Conservation (phyloP, 2,888 invertebrate species). For the Phania funesta region DNA sequence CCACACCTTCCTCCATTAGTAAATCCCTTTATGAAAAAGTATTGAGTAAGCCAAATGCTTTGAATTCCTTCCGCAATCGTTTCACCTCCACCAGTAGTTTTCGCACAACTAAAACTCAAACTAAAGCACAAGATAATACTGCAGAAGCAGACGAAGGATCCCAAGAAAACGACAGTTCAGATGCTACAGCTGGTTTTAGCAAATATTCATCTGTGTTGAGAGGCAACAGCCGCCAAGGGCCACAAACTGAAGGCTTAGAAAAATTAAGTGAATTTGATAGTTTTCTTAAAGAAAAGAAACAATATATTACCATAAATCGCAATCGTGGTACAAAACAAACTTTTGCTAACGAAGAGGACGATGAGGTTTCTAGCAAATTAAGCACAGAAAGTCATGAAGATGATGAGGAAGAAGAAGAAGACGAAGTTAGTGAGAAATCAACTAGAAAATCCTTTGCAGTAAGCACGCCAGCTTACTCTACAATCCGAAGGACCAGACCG, state of each 20-base stretch:
- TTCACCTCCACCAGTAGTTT: constrained; percentile 70
- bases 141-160: constrained; percentile 46
- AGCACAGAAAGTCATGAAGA: constrained; percentile 67
- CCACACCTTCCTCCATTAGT: constrained; percentile 85
- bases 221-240: constrained; percentile 82
- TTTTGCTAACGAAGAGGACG: constrained; percentile 75
- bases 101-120: constrained; percentile 61
- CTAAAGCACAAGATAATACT: constrained; percentile 51
- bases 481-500: constrained; percentile 85
- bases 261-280: constrained; percentile 78
- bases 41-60: constrained; percentile 80
- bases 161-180: constrained; percentile 52
- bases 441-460: constrained; percentile 70
- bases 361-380: constrained; percentile 68
- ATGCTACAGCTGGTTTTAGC: constrained; percentile 71
- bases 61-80: constrained; percentile 78
- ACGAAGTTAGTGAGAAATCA: constrained; percentile 50
- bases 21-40: constrained; percentile 89
- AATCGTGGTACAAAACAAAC: constrained; percentile 81
- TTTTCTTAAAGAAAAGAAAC: constrained; percentile 81
- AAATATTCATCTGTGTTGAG: constrained; percentile 84
- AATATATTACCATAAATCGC: constrained; percentile 86
- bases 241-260: constrained; percentile 82
- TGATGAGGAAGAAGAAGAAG: constrained; percentile 40
- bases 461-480: constrained; percentile 85